phyloP scores from a whole-genome alignment of 1,140 invertebrate species.

The Drepana arcuata region DNA sequence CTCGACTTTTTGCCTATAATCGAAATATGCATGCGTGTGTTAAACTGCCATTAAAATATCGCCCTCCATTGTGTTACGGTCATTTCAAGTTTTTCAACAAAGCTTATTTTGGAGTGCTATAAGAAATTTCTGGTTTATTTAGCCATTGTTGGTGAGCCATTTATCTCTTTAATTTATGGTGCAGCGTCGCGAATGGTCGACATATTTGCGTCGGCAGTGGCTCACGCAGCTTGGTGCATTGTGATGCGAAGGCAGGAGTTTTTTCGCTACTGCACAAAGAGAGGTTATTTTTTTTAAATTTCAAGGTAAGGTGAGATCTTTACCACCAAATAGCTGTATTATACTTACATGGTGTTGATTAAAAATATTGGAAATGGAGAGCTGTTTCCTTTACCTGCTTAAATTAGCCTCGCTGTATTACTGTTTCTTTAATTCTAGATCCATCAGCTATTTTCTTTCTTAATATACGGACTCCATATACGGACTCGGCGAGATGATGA shows the following conservation, averaged over 20 bases:
- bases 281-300: no score
- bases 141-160: conserved; percentile 60
- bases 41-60: conserved; percentile 43
- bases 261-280: no score
- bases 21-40: conserved; percentile 16
- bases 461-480: no score
- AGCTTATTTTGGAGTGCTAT: conserved; percentile 44
- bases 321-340: background rate
- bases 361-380: no score
- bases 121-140: conserved; percentile 56
- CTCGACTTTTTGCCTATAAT: background rate
- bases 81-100: conserved; percentile 23
- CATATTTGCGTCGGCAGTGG: conserved; percentile 46
- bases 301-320: no score
- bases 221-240: conserved; percentile 23
- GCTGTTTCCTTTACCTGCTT: no score
- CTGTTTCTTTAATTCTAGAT: no score
- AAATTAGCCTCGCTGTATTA: no score
- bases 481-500: no score
- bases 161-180: conserved; percentile 67
- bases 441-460: no score
- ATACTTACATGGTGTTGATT: background rate
- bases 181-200: conserved; percentile 51
- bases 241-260: conserved; percentile 10
- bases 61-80: conserved; percentile 31